A percentile compares a stretch with the other conserved stretches of the same genome.
phyloP scores from a whole-genome alignment of 2,113 vertebrate species.

The Apus apus region DNA sequence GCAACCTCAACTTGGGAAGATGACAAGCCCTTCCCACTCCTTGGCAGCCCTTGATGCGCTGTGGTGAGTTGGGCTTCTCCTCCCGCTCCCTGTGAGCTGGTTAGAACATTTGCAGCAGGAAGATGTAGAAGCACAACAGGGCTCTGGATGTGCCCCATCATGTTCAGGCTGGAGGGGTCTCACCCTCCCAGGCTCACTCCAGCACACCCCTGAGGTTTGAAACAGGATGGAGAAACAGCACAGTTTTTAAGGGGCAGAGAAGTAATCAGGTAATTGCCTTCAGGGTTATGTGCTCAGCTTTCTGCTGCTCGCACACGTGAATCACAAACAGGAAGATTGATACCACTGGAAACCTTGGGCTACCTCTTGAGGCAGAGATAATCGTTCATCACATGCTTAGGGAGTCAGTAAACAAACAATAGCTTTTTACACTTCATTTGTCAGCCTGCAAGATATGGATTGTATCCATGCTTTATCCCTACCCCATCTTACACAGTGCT shows the following conservation, averaged over 20 bases:
- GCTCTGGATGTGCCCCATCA: not conserved
- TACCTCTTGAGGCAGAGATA: slow-evolving; percentile 4
- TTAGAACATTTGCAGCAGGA: not conserved
- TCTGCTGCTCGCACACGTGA: not conserved
- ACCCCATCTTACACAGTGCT: not conserved
- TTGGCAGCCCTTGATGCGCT: not conserved
- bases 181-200: not conserved
- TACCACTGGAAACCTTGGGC: slow-evolving; percentile 8
- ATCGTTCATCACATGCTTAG: not conserved
- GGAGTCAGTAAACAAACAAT: slow-evolving; percentile 43
- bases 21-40: fast-evolving
- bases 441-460: not conserved
- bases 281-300: not conserved
- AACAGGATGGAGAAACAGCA: not conserved
- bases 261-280: not conserved
- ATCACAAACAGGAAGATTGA: not conserved
- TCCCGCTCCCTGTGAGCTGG: not conserved
- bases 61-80: not conserved
- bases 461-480: not conserved
- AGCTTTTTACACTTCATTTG: not conserved
- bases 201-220: not conserved
- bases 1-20: fast-evolving
- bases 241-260: not conserved
- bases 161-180: not conserved
- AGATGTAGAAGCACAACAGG: not conserved